These are phyloP conservation scores for Phortica okadai DNA, from an alignment of 2,888 invertebrate genomes.

Conservation along the genomic window DNA sequence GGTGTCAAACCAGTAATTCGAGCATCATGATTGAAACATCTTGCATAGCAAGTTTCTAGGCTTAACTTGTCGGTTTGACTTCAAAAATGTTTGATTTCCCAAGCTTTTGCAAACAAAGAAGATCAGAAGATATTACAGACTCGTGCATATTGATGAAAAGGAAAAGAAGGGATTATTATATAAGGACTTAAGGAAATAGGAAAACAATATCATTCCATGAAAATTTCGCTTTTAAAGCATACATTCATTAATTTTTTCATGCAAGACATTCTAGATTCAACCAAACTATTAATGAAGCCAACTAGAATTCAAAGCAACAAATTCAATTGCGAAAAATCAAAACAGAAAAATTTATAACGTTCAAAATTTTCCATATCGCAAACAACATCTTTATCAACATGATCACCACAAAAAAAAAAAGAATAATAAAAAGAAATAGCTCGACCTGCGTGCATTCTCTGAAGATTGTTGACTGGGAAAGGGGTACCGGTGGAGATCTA, in stretches of 20 bases:
- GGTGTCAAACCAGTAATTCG: too few relatives aligned
- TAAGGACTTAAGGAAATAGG: too few relatives aligned
- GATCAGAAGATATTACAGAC: too few relatives aligned
- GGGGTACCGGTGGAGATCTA: too few relatives aligned
- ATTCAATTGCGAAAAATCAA: slow-evolving; percentile 8
- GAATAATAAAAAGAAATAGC: background rate
- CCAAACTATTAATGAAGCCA: background rate
- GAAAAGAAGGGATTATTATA: too few relatives aligned
- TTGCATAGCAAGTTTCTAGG: too few relatives aligned
- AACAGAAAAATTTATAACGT: slow-evolving; percentile 16
- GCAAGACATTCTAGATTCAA: background rate
- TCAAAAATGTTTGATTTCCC: too few relatives aligned
- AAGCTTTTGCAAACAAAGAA: too few relatives aligned
- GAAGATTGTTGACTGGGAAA: too few relatives aligned
- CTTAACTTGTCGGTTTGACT: too few relatives aligned
- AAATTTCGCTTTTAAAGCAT: background rate
- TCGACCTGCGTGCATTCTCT: background rate
- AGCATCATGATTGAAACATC: too few relatives aligned
- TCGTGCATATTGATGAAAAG: too few relatives aligned
- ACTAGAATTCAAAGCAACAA: background rate
- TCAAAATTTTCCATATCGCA: slow-evolving; percentile 15
- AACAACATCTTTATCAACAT: background rate
- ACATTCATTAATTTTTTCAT: background rate
- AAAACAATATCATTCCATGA: background rate
- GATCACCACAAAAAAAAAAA: background rate